A percentile compares a stretch with the other conserved stretches of the same genome.
phyloP scores from a whole-genome alignment of 2,113 vertebrate genomes.

The Beaufortia kweichowensis region DNA sequence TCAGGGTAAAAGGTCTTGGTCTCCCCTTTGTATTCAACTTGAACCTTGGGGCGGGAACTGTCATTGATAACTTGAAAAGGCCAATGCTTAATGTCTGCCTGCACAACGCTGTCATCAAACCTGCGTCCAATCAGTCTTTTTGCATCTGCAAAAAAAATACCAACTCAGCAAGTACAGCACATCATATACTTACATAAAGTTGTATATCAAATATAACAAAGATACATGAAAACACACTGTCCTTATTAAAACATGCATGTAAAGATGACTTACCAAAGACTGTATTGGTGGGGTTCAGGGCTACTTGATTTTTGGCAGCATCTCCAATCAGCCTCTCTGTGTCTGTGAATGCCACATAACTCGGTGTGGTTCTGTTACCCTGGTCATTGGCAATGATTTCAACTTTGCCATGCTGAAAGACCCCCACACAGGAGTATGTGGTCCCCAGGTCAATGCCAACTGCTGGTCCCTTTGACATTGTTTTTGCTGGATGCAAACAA shows the following conservation, averaged over 20 bases:
- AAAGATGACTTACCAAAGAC: conserved; percentile 67
- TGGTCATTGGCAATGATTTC: conserved; percentile 94
- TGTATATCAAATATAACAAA: background rate
- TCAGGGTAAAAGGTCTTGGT: conserved; percentile 74
- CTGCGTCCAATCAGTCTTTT: conserved; percentile 76
- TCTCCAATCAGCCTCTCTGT: conserved; percentile 72
- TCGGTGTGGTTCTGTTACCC: conserved; percentile 75
- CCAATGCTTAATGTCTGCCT: conserved; percentile 78
- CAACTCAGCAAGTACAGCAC: background rate
- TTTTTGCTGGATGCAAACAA: conserved; percentile 37
- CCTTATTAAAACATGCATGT: background rate
- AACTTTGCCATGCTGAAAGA: conserved; percentile 94
- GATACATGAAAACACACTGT: background rate
- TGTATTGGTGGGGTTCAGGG: conserved; percentile 77
- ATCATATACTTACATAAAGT: background rate
- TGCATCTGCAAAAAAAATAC: conserved; percentile 64
- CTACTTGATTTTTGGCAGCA: conserved; percentile 75
- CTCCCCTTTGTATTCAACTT: conserved; percentile 78
- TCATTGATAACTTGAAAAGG: conserved; percentile 73
- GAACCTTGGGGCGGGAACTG: conserved; percentile 69
- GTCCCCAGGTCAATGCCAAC: conserved; percentile 92
- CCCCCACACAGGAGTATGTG: conserved; percentile 92
- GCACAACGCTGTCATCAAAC: conserved; percentile 73
- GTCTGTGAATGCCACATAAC: conserved; percentile 76
- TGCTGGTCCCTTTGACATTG: conserved; percentile 87